These are phyloP conservation scores for Stigmatopora nigra DNA, from an alignment of 2,113 vertebrate species.

Conservation along the genomic window DNA sequence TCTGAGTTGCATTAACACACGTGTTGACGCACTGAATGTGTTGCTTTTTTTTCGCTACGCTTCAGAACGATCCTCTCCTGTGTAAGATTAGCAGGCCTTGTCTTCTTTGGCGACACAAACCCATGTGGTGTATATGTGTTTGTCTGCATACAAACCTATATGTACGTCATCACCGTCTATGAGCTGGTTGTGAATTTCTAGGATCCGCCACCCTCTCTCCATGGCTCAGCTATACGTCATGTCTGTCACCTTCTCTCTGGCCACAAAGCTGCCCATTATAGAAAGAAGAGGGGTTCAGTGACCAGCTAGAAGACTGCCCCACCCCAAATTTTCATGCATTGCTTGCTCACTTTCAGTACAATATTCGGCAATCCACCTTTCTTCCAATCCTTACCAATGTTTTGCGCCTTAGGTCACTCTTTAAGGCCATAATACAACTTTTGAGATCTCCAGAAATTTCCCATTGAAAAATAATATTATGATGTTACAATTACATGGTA, in stretches of 20 bases:
- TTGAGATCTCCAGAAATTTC: background rate
- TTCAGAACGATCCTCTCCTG: conserved; percentile 17
- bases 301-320: conserved; percentile 40
- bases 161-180: conserved; percentile 32
- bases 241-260: conserved; percentile 58
- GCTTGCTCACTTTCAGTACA: conserved; percentile 2
- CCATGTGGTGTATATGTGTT: conserved; percentile 17
- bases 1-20: conserved; percentile 29
- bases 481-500: too few relatives aligned
- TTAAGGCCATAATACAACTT: background rate
- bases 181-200: conserved; percentile 49
- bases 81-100: conserved; percentile 8
- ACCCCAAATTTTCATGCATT: conserved; percentile 2
- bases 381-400: conserved; percentile 16
- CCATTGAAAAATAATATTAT: too few relatives aligned
- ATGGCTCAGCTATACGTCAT: conserved; percentile 54
- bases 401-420: conserved; percentile 21
- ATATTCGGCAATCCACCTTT: conserved; percentile 4
- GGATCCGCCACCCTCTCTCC: conserved; percentile 29
- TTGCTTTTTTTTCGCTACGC: conserved; percentile 2
- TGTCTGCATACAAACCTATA: conserved; percentile 11
- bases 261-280: conserved; percentile 63
- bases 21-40: conserved; percentile 36
- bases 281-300: conserved; percentile 37
- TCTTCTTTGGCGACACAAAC: conserved; percentile 19